Evolutionary conservation across 2,797 vertebrate species (phyloP).

Genomic region (Sebastes ruberrimus): DNA sequence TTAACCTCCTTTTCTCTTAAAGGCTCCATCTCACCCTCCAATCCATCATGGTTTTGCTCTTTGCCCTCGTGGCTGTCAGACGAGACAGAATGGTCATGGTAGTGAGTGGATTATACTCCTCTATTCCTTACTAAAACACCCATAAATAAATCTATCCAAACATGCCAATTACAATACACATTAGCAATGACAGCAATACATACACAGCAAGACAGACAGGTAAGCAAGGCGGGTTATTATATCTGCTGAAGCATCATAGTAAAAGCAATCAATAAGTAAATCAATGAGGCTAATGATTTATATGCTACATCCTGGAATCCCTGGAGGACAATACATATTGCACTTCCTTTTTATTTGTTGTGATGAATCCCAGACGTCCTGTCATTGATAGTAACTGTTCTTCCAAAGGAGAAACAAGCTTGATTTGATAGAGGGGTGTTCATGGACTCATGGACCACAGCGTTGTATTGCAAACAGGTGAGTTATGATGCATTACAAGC

Average conservation of each 20-base stretch:
- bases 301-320: background rate
- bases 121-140: background rate
- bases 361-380: background rate
- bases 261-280: slow-evolving; percentile 33
- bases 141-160: background rate
- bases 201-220: background rate
- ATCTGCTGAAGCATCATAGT: slow-evolving; percentile 1
- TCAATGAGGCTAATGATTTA: slow-evolving; percentile 25
- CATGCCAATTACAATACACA: background rate
- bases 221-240: background rate
- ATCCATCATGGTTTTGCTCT: slow-evolving; percentile 53
- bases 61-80: slow-evolving; percentile 15
- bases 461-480: background rate
- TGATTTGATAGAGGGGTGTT: background rate
- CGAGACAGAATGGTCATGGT: background rate
- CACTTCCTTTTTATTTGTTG: slow-evolving; percentile 3
- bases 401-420: background rate
- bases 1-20: slow-evolving; percentile 16
- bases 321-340: background rate
- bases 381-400: background rate
- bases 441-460: background rate
- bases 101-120: background rate
- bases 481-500: background rate
- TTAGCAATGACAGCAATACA: slow-evolving; percentile 23
- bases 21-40: slow-evolving; percentile 17